phyloP scores from a whole-genome alignment of 2,797 vertebrate genomes.

The Pseudomugil tenellus region DNA sequence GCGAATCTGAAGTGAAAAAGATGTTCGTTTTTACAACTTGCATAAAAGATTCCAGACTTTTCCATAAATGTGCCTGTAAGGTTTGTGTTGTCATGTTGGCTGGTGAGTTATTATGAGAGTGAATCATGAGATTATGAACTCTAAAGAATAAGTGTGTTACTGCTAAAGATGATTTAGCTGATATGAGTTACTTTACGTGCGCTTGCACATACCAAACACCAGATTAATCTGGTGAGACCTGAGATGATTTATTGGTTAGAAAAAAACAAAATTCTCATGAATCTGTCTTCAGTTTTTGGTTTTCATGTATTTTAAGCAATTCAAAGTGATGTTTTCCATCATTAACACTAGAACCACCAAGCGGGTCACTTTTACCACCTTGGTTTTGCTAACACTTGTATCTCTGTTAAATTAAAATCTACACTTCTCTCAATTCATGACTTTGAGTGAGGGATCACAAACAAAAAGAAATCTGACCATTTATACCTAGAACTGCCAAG shows the following conservation, averaged over 20 bases:
- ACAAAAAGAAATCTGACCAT: too few species aligned
- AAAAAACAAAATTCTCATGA: not conserved
- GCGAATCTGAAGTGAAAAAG: constrained; percentile 75
- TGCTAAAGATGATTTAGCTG: not conserved
- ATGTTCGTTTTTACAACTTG: not conserved
- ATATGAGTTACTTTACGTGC: not conserved
- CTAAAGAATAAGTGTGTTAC: not conserved
- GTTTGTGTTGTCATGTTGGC: not conserved
- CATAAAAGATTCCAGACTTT: not conserved
- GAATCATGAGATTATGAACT: not conserved
- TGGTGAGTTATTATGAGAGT: not conserved
- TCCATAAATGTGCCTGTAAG: not conserved
- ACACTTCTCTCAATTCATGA: too few species aligned
- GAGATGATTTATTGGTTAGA: not conserved
- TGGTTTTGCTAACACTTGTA: too few species aligned
- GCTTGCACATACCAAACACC: not conserved
- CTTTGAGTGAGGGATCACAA: too few species aligned
- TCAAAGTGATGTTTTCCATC: too few species aligned
- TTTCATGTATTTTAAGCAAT: not conserved
- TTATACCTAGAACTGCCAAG: too few species aligned
- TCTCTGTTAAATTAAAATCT: too few species aligned
- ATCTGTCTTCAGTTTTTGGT: not conserved
- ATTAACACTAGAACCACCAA: too few species aligned
- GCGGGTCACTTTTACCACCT: too few species aligned
- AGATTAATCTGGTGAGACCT: not conserved